Evolutionary conservation across 2,113 vertebrate genomes (phyloP).

Genomic region (Phodopus roborovskii): DNA sequence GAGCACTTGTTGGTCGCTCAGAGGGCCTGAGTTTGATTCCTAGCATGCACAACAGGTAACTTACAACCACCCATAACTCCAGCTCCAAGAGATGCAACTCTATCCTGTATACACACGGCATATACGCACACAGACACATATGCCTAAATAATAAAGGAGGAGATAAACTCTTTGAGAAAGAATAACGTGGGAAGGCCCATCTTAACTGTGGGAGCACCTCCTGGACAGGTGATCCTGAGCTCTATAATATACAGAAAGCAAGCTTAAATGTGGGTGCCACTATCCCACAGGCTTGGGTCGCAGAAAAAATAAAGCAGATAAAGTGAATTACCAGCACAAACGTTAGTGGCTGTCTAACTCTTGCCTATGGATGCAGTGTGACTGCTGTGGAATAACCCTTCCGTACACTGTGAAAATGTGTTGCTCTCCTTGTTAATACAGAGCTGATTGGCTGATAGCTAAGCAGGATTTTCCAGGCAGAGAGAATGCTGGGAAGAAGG

Average conservation of each 20-base stretch:
- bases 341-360: neutral
- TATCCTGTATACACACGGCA: neutral
- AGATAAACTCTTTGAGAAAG: neutral
- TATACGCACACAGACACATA: neutral
- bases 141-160: neutral
- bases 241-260: neutral
- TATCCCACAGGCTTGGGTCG: neutral
- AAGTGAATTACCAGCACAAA: neutral
- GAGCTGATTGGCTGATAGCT: too few relatives aligned
- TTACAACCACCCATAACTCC: neutral
- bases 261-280: neutral
- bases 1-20: neutral
- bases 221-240: neutral
- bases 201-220: neutral
- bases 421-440: too few relatives aligned
- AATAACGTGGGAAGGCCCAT: neutral
- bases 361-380: neutral
- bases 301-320: neutral
- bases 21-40: neutral
- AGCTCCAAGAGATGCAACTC: neutral
- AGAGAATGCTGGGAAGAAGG: too few relatives aligned
- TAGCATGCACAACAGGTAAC: neutral
- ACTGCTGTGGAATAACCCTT: neutral
- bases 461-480: too few relatives aligned
- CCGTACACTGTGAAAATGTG: too few relatives aligned